These are phyloP conservation scores for Polydrusus cervinus DNA, from an alignment of 2,888 invertebrate species.

Conservation along the genomic window DNA sequence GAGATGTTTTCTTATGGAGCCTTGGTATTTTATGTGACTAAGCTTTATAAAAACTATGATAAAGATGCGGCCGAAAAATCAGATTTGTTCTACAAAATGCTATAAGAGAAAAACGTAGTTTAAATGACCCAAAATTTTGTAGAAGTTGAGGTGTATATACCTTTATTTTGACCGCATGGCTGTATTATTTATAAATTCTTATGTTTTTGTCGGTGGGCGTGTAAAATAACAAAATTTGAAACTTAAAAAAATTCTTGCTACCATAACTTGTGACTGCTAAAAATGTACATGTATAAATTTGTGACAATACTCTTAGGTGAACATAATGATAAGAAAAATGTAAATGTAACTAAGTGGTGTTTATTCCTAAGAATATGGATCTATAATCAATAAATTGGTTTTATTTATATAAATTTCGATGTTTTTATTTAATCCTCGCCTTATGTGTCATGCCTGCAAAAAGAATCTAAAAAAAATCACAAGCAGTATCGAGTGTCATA, in stretches of 20 bases:
- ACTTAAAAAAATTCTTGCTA: conserved; percentile 21
- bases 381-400: conserved; percentile 63
- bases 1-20: too few species aligned
- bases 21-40: too few species aligned
- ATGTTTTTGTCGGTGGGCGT: neutral
- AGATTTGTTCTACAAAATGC: too few species aligned
- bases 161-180: neutral
- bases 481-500: too few species aligned
- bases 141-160: neutral
- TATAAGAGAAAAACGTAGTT: too few species aligned
- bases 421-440: neutral
- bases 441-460: too few species aligned
- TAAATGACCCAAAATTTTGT: too few species aligned
- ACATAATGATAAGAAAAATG: conserved; percentile 53
- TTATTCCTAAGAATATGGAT: conserved; percentile 59
- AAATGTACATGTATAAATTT: conserved; percentile 63
- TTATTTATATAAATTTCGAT: conserved; percentile 62
- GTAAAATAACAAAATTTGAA: neutral
- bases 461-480: too few species aligned
- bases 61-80: too few species aligned
- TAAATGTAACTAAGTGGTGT: conserved; percentile 55
- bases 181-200: neutral
- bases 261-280: conserved; percentile 60
- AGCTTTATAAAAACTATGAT: too few species aligned
- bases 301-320: conserved; percentile 65